Evolutionary conservation across 2,113 vertebrate genomes (phyloP).

Genomic region (Myotis yumanensis): DNA sequence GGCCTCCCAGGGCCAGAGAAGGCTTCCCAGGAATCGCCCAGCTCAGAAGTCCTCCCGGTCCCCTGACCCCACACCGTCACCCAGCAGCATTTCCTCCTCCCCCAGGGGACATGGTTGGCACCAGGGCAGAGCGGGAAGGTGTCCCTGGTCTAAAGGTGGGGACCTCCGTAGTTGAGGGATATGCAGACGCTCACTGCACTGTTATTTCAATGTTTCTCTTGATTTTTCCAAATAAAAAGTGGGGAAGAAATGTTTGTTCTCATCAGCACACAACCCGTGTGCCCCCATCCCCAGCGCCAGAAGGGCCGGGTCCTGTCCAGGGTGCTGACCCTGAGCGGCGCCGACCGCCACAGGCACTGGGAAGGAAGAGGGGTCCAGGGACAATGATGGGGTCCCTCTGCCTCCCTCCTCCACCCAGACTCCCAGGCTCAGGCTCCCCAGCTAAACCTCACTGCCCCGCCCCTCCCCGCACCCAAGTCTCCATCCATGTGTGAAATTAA

Average conservation of each 20-base stretch:
- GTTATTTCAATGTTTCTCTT: neutral
- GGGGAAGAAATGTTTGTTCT: no score
- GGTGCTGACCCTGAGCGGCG: neutral
- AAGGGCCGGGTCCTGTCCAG: neutral
- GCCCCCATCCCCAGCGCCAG: rapidly evolving
- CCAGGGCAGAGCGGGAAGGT: no score
- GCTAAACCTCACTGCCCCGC: neutral
- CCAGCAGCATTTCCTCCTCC: neutral
- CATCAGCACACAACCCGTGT: neutral
- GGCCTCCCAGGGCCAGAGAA: neutral
- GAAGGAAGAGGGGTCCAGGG: neutral
- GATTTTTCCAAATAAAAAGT: neutral
- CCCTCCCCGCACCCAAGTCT: neutral
- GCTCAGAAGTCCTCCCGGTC: neutral
- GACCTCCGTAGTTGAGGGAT: neutral
- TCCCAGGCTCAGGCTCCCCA: neutral
- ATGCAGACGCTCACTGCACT: neutral
- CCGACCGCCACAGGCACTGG: neutral
- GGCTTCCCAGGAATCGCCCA: neutral
- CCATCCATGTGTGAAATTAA: neutral
- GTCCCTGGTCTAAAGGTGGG: neutral
- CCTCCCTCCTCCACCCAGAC: neutral
- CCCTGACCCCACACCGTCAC: neutral
- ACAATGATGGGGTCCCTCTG: neutral
- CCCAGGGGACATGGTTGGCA: neutral